Base-by-base conservation (phyloP, 1,140 invertebrate genomes). In the Reticulitermes speratus region DNA sequence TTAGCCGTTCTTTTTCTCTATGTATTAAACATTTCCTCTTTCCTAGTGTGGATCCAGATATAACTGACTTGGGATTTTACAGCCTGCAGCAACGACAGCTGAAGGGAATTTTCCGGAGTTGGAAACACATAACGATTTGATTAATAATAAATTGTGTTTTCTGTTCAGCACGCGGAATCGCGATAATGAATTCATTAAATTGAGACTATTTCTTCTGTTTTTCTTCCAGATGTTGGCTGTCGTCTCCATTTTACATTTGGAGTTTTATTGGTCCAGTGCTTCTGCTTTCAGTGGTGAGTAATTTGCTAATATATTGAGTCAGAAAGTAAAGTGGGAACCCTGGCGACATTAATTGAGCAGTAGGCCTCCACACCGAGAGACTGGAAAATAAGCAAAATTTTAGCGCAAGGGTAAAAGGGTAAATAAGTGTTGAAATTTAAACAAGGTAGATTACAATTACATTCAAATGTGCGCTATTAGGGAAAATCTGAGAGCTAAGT, bases 201-300 rank as follows among this genome's bases (percentile, higher is more conserved):
- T 12, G 44, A 82, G 44, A 82, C 0, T 19, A 23, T 82, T 32
- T 21, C 14, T 82, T 83, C 8, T 44, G 82, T 19, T 23, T 38
- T 48, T 48, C 38, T 84, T 69, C 21, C 83, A 88, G 88, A 84
- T 89, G 88, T 65, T 89, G 88, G 88, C 86, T 89, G 23, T 81
- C 87, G 19, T 87, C 87, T 44, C 38, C 69, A 30, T 38, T 82
- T 21, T 89, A 88, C 82, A 87, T 88, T 23, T 89, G 88, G 88
- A 86, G 84, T 84, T 89, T 89, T 83, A 59, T 88, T 30, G 87
- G 59, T 5, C 88, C 88, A 9, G 88, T 88, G 5, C 81, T 87
- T 5, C 3, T 89, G 3, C 84, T 89, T 21, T 82, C 88, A 21
- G 69, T 86, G 84, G 87, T 88, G 86, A 86, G 85, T 81, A 14